These are phyloP conservation scores for Zoanthus sansibaricus DNA, from an alignment of 92 coral and sea anemone species.

Conservation along the genomic window DNA sequence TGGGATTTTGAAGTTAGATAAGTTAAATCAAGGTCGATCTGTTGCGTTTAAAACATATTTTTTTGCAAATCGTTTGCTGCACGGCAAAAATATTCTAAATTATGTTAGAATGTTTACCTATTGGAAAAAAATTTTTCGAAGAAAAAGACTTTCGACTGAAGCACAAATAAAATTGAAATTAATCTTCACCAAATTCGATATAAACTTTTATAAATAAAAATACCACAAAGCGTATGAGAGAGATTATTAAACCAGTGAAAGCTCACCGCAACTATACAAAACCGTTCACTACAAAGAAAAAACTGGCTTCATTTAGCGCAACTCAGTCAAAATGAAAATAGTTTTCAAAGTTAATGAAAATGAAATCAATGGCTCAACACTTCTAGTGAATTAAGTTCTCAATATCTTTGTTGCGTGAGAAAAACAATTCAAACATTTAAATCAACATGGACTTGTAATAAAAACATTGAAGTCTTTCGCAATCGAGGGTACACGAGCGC, in stretches of 20 bases:
- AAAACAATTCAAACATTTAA: conserved; percentile 28
- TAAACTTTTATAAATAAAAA: not conserved
- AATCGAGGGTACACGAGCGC: conserved; percentile 10
- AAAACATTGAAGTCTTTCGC: conserved; percentile 50
- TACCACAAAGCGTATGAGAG: not conserved
- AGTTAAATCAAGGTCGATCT: not conserved
- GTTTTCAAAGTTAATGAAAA: not conserved
- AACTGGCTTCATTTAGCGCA: not conserved
- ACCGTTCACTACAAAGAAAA: not conserved
- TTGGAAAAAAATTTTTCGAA: no score
- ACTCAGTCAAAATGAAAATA: not conserved
- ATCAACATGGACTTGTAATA: conserved; percentile 36
- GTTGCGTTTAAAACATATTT: not conserved
- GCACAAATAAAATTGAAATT: not conserved
- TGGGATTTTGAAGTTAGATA: conserved; percentile 20
- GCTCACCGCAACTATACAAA: conserved; percentile 18
- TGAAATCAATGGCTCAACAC: not conserved
- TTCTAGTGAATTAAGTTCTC: conserved; percentile 4
- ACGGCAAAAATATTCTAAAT: not conserved
- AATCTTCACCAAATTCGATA: not conserved
- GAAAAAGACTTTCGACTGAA: not conserved
- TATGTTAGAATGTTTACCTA: not conserved
- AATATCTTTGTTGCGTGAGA: conserved; percentile 40
- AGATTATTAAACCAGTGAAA: conserved; percentile 7
- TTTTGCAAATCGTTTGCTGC: not conserved